phyloP scores from a whole-genome alignment of 2,797 vertebrate species.

The Acipenser oxyrinchus region DNA sequence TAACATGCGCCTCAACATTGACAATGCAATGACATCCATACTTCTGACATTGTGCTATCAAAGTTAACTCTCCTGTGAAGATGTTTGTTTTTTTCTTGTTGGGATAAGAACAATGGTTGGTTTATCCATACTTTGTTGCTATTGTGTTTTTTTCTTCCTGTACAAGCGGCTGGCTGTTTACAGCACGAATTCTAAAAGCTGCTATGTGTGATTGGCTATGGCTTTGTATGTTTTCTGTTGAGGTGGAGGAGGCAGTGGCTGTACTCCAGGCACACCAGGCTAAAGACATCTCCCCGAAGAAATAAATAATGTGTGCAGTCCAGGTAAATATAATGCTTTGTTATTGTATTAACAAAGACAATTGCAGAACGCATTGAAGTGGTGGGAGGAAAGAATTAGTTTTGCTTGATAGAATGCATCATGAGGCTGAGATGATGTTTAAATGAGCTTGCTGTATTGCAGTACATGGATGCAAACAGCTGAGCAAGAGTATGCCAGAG shows the following conservation, averaged over 20 bases:
- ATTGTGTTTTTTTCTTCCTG: not conserved
- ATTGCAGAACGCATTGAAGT: no score
- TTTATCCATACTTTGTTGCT: not conserved
- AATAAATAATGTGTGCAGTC: slow-evolving; percentile 47
- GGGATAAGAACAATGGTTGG: no score
- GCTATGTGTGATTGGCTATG: not conserved
- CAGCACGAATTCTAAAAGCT: not conserved
- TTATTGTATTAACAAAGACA: no score
- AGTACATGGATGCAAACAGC: not conserved
- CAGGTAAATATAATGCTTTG: slow-evolving; percentile 32
- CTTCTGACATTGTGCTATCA: no score
- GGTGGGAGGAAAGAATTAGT: not conserved
- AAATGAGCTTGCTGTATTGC: not conserved
- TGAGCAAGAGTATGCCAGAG: not conserved
- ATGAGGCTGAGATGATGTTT: not conserved
- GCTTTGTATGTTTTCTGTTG: slow-evolving; percentile 7
- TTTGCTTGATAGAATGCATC: not conserved
- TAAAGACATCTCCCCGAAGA: slow-evolving; percentile 52
- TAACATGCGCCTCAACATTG: no score
- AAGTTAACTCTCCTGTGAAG: no score
- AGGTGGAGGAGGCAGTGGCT: slow-evolving; percentile 87
- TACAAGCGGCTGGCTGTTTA: not conserved
- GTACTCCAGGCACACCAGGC: slow-evolving; percentile 84
- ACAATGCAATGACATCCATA: no score
- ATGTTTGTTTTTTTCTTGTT: no score